Conservation (phyloP, 2,113 vertebrate species). For the Xiphophorus maculatus region DNA sequence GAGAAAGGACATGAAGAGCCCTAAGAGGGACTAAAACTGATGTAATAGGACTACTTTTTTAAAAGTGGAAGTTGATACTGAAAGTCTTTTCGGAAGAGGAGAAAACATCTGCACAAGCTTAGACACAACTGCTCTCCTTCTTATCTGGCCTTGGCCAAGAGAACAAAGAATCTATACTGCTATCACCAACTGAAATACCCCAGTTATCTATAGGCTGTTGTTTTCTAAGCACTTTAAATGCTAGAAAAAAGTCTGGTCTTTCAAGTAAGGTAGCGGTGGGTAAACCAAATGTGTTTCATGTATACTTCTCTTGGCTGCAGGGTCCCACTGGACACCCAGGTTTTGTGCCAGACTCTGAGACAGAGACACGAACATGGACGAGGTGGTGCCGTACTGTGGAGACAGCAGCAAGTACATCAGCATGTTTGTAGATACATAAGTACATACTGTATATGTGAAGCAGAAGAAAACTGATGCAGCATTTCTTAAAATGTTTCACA, state of each 20-base stretch:
- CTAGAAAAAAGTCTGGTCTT: background rate
- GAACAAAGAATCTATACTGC: background rate
- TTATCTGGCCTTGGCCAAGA: background rate
- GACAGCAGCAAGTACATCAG: constrained; percentile 34
- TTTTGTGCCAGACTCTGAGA: constrained; percentile 96
- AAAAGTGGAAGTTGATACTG: background rate
- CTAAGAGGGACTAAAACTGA: background rate
- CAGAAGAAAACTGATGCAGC: background rate
- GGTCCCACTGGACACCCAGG: constrained; percentile 97
- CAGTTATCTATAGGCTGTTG: too few relatives aligned
- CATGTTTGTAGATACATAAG: background rate
- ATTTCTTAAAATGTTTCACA: background rate
- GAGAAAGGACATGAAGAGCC: background rate
- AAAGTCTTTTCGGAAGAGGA: background rate
- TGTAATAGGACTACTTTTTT: background rate
- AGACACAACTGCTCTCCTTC: background rate
- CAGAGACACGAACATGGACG: constrained; percentile 88
- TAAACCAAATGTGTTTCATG: constrained; percentile 60
- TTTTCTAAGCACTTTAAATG: background rate
- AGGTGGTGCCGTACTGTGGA: constrained; percentile 87
- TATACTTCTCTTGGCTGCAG: constrained; percentile 90
- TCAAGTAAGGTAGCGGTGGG: background rate
- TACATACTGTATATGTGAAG: background rate
- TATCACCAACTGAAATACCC: background rate
- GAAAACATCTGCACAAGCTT: background rate